Percentiles rank a stretch among this genome's conserved stretches.
Conservation (phyloP, 2,888 invertebrate species). For the Drosophila hamatofila region DNA sequence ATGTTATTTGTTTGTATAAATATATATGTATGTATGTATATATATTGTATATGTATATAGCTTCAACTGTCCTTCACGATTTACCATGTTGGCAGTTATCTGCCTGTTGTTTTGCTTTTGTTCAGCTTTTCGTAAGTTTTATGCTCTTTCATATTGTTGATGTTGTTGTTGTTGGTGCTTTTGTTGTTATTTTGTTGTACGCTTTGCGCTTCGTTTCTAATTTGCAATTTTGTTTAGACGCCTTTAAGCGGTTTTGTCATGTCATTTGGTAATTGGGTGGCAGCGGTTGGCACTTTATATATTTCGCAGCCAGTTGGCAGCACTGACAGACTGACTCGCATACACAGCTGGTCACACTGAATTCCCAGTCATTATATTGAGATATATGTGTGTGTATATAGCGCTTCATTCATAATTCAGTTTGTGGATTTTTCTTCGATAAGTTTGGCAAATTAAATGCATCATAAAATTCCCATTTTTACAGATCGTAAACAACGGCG, state of each 20-base stretch:
- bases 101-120: constrained; percentile 44
- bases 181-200: constrained; percentile 29
- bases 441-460: constrained; percentile 67
- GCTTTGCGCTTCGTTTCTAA: constrained; percentile 71
- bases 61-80: constrained; percentile 9
- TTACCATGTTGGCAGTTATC: constrained; percentile 64
- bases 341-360: constrained; percentile 10
- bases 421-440: constrained; percentile 20
- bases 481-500: constrained; percentile 79
- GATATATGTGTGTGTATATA: background rate
- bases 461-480: constrained; percentile 73
- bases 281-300: constrained; percentile 85
- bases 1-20: constrained; percentile 64
- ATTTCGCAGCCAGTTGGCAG: constrained; percentile 58
- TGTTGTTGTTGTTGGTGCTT: constrained; percentile 21
- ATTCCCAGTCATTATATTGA: background rate
- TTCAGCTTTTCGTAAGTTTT: constrained; percentile 53
- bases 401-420: constrained; percentile 43
- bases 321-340: constrained; percentile 20
- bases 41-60: constrained; percentile 23
- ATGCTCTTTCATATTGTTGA: constrained; percentile 63
- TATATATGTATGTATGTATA: constrained; percentile 1
- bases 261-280: constrained; percentile 84
- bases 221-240: constrained; percentile 83
- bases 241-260: constrained; percentile 83